Evolutionary conservation across 2,888 invertebrate genomes (phyloP), one percentile per base, ranked within the genome.

Genomic region (Caenorhabditis sp.): DNA sequence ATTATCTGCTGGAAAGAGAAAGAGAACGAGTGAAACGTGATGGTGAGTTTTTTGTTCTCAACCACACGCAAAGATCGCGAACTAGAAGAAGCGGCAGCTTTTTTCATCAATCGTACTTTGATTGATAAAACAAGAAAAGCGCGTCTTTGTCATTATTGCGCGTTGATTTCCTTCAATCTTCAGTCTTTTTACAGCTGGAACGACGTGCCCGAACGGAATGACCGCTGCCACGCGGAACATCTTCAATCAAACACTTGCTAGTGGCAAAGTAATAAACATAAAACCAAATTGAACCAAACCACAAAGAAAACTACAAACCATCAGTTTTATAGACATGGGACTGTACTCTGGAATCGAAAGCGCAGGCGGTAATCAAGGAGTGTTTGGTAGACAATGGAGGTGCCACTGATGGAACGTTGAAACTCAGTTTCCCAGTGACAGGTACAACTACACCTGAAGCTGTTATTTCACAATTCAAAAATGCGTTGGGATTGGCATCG

Each of bases 361-460:
- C 84, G 8, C 56, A 47, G 9, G 60, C 70, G 15, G 67, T 70
- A 1, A 67, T 79, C 35, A 62, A 76, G 13, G 53, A 67, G 22
- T 83, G 83, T 40, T 50, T 71, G 35, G 6, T 44, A 4, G 67
- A 76, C 13, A 83, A 83, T 18, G 70, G 80, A 24, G 83, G 83
- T 32, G 83, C 80, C 9, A 67, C 77, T 1, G 35, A 56, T 28
- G 76, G 77, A 53, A 77, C 83, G 18, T 40, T 83, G 53, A 83
- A 83, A 37, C 71, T 83, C 20, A 83, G 83, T 51, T 83, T 82
- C 47, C 47, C 71, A 67, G 56, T 71, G n/a, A 70, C 67, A 18
- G 64, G 26, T 13, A 68, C 28, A 13, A 32, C 55, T 9, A 64
- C 55, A 18, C 56, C 77, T 2, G 69, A 77, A 44, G 37, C 65